A percentile compares a stretch with the other conserved stretches of the same genome.
Evolutionary conservation across 37 sponge, comb jelly and placozoan genomes (phyloP).

Genomic region (Mnemiopsis leidyi): DNA sequence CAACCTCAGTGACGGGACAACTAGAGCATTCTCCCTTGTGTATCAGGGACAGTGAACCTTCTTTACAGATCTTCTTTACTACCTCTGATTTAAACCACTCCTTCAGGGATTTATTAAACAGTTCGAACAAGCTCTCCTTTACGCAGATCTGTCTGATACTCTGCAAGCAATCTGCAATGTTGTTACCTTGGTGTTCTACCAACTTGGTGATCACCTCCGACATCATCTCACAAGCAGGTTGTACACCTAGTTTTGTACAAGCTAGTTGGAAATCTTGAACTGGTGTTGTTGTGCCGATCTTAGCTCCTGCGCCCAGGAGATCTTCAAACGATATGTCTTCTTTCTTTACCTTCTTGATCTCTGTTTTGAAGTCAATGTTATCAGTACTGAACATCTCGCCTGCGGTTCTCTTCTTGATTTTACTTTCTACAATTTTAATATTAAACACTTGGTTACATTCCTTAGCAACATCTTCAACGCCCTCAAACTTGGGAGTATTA

Average conservation of each 20-base stretch:
- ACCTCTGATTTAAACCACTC: neutral
- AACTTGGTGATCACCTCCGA: neutral
- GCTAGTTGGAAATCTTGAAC: neutral
- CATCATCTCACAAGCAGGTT: constrained; percentile 4
- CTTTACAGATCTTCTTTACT: neutral
- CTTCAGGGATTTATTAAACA: constrained; percentile 22
- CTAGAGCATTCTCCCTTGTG: neutral
- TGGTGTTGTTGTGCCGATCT: neutral
- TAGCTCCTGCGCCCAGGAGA: neutral
- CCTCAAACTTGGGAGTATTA: neutral
- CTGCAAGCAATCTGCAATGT: neutral
- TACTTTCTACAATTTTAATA: neutral
- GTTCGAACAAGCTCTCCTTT: neutral
- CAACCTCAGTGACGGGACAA: neutral
- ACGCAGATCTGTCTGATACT: constrained; percentile 9
- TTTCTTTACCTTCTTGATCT: constrained; percentile 39
- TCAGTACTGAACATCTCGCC: constrained; percentile 10
- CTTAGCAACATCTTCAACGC: neutral
- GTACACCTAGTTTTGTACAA: neutral
- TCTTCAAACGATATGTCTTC: constrained; percentile 11
- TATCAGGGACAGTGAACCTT: neutral
- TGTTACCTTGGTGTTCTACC: neutral
- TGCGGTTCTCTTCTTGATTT: neutral
- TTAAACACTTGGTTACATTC: neutral
- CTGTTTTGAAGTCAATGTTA: neutral